Evolutionary conservation across 2,113 vertebrate genomes (phyloP).

Genomic region (Gila orcuttii): DNA sequence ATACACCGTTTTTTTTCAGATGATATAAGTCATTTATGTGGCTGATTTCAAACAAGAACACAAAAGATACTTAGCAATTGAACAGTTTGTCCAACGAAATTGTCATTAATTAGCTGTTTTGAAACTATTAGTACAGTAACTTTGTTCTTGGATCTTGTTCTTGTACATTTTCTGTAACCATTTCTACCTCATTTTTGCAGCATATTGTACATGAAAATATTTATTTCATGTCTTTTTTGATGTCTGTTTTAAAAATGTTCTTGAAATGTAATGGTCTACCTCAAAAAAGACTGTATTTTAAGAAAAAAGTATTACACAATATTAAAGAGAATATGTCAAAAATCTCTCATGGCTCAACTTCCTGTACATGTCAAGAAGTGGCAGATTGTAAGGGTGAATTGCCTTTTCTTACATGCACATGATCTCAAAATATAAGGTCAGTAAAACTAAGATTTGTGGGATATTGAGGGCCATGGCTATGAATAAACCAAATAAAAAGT

Average conservation of each 20-base stretch:
- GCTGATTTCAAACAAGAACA: not conserved
- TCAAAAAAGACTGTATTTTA: conserved; percentile 99
- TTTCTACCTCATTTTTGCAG: conserved; percentile 99
- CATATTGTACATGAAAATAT: conserved; percentile 97
- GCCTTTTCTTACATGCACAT: conserved; percentile 39
- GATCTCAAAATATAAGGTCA: not conserved
- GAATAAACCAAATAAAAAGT: not conserved
- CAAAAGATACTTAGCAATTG: not conserved
- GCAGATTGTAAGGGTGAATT: conserved; percentile 21
- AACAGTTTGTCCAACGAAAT: conserved; percentile 83
- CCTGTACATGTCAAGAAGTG: conserved; percentile 17
- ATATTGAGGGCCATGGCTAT: not conserved
- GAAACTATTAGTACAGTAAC: conserved; percentile 73
- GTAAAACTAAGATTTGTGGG: not conserved
- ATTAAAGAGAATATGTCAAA: conserved; percentile 93
- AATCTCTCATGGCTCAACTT: conserved; percentile 59
- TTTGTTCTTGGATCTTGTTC: conserved; percentile 82
- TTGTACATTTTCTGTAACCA: conserved; percentile 93
- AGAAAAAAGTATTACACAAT: conserved; percentile 93
- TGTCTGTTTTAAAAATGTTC: conserved; percentile 87
- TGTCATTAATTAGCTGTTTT: conserved; percentile 76
- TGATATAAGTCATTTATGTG: not conserved
- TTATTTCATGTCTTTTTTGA: conserved; percentile 95
- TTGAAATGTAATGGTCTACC: conserved; percentile 97
- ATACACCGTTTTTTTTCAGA: conserved; percentile 6